Base-by-base conservation (phyloP, 2,113 vertebrate genomes). In the Phocoena sinus region DNA sequence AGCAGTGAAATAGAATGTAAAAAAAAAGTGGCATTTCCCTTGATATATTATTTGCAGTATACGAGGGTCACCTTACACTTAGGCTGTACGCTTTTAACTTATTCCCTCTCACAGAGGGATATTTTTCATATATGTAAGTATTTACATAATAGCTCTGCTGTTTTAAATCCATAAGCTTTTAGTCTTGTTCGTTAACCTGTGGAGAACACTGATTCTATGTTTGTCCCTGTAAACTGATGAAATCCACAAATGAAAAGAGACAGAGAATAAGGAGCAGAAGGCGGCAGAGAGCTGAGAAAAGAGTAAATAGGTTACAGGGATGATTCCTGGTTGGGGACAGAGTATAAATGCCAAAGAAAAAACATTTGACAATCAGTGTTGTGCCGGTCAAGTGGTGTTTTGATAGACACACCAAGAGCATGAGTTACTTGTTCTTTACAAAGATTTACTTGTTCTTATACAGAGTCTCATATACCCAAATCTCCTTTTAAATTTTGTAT, bases 211-310 rank as follows among this genome's bases (percentile, higher is more conserved):
- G 21, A 58, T 68, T 86, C 15, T 79, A 17, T 14, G 14, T 38
- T 91, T 21, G 84, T 76, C 31, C n/a, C 23, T 70, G 1, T 81
- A 79, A 94, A 21, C 10, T 5, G 28, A 74, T 68, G 17, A 74
- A 56, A 85, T 76, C 53, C 60, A 89, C 53, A 80, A 38, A 95
- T 84, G 36, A 83, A 76, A 85, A 79, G 70, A 83, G 18, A n/a
- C 28, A 76, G 18, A 63, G 2, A 18, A 62, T 15, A 71, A 91
- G 38, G 28, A 71, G 7, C 21, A 50, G 33, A 89, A 65, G 13
- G 11, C 77, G 23, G 5, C 28, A 74, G 67, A 73, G 14, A 82
- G 20, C 31, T 82, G 23, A 80, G 38, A 76, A 86, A 96, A 41
- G 56, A 82, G 28, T 56, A 25, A 79, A 95, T 91, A 82, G 18